Evolutionary conservation across 2,888 invertebrate species (phyloP).

Genomic region (Melipona beecheii): DNA sequence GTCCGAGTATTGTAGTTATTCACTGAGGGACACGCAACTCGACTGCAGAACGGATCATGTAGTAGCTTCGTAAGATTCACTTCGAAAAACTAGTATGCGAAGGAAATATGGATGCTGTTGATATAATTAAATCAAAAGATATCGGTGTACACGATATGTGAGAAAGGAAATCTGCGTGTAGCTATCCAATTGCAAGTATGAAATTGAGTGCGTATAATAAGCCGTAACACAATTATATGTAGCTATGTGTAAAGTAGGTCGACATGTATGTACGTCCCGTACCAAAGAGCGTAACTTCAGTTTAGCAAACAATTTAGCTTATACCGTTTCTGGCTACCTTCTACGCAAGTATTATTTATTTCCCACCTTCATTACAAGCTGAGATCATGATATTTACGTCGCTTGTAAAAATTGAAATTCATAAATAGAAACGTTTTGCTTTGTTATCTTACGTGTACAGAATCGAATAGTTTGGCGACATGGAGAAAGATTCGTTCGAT

Average conservation of each 20-base stretch:
- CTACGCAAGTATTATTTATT: neutral
- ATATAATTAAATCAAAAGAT: conserved; percentile 19
- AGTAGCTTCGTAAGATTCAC: neutral
- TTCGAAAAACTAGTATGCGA: neutral
- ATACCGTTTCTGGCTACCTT: neutral
- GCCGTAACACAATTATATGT: conserved; percentile 51
- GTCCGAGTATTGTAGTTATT: neutral
- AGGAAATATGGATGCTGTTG: neutral
- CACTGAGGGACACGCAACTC: too few relatives aligned
- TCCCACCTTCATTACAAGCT: neutral
- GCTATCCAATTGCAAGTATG: conserved; percentile 39
- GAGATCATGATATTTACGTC: neutral
- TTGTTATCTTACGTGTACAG: conserved; percentile 2
- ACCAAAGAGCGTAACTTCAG: conserved; percentile 17
- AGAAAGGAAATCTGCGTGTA: conserved; percentile 40
- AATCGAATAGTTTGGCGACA: neutral
- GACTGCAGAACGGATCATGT: neutral
- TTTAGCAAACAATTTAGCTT: conserved; percentile 43
- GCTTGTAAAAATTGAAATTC: neutral
- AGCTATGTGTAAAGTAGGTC: conserved; percentile 55
- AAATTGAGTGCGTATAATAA: conserved; percentile 51
- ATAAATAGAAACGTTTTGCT: neutral
- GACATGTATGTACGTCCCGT: conserved; percentile 11
- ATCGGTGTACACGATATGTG: conserved; percentile 2
- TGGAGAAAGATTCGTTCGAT: neutral